These are phyloP conservation scores for Lasaia peninsularis DNA, from an alignment of 1,140 invertebrate genomes.

Conservation along the genomic window DNA sequence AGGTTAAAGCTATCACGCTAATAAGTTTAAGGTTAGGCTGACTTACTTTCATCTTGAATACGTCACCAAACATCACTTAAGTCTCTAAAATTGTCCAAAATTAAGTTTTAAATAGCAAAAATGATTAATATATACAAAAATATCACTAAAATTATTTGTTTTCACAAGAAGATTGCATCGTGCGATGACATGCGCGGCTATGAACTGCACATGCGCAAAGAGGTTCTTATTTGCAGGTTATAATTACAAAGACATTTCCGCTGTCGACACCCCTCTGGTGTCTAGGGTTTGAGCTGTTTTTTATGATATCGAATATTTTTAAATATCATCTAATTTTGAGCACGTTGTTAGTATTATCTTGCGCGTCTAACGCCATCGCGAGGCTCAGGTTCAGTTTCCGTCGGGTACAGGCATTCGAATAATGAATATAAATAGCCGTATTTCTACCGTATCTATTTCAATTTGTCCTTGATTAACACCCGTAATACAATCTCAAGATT, in stretches of 20 bases:
- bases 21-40: neutral
- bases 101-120: neutral
- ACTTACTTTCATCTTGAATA: neutral
- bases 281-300: constrained; percentile 40
- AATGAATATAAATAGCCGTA: too few species aligned
- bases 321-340: too few species aligned
- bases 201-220: constrained; percentile 42
- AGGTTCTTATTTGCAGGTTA: constrained; percentile 30
- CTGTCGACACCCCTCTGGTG: constrained; percentile 25
- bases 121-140: constrained; percentile 8
- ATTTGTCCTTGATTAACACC: too few species aligned
- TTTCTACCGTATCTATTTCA: too few species aligned
- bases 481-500: too few species aligned
- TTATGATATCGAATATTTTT: constrained; percentile 30
- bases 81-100: neutral
- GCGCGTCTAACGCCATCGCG: too few species aligned
- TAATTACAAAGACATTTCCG: constrained; percentile 59
- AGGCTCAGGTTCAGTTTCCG: too few species aligned
- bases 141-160: constrained; percentile 38
- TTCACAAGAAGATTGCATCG: constrained; percentile 34
- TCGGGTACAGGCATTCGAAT: too few species aligned
- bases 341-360: too few species aligned
- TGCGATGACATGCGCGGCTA: constrained; percentile 49
- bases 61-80: neutral
- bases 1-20: neutral